phyloP scores from a whole-genome alignment of 1,140 invertebrate genomes.

The Brachystomella parvula region DNA sequence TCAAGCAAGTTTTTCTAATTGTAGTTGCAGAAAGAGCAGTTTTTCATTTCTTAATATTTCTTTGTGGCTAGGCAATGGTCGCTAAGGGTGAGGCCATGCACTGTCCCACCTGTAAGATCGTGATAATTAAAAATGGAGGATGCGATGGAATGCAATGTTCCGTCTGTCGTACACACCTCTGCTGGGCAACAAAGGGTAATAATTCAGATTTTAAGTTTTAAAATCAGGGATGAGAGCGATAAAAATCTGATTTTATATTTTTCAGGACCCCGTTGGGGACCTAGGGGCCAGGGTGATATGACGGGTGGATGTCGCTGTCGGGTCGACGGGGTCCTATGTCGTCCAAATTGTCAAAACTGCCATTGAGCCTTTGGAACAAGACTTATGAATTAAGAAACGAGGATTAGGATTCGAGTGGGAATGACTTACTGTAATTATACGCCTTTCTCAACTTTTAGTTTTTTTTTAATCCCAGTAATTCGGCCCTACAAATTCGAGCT shows the following conservation, averaged over 20 bases:
- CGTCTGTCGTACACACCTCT: slow-evolving; percentile 87
- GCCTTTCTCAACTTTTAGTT: too few species aligned
- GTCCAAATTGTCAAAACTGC: not conserved
- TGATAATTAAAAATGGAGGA: slow-evolving; percentile 85
- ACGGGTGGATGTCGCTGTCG: not conserved
- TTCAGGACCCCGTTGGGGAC: not conserved
- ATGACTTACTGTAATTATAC: too few species aligned
- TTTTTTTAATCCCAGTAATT: too few species aligned
- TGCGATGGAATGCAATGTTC: slow-evolving; percentile 89
- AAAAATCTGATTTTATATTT: not conserved
- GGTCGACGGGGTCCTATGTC: not conserved
- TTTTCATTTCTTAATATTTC: slow-evolving; percentile 6
- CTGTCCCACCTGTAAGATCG: slow-evolving; percentile 72
- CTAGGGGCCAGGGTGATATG: not conserved
- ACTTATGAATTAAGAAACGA: too few species aligned
- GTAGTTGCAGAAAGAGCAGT: too few species aligned
- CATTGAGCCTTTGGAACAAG: too few species aligned
- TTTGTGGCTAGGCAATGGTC: slow-evolving; percentile 61
- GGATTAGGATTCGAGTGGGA: too few species aligned
- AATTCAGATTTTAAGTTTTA: too few species aligned
- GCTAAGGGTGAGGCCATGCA: slow-evolving; percentile 70
- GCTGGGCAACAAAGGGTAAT: slow-evolving; percentile 76
- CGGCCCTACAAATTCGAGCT: too few species aligned
- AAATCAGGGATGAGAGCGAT: too few species aligned
- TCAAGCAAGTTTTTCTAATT: too few species aligned